These are phyloP conservation scores for Psittacus erithacus DNA, from an alignment of 2,113 vertebrate genomes.

Conservation along the genomic window DNA sequence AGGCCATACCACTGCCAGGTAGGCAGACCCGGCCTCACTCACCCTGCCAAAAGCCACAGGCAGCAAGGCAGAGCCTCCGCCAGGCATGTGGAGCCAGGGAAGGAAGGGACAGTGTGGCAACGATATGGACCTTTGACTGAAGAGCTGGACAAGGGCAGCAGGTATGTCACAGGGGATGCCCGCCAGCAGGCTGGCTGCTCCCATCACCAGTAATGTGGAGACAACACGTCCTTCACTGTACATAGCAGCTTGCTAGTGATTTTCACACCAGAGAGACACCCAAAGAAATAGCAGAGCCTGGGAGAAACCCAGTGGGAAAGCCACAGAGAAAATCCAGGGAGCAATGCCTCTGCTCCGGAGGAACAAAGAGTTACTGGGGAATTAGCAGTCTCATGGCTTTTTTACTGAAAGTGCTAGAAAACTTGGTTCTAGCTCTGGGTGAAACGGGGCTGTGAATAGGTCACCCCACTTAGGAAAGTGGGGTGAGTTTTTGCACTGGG, in stretches of 20 bases:
- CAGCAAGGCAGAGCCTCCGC: neutral
- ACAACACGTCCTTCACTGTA: fast-evolving
- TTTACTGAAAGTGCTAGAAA: neutral
- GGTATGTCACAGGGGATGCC: fast-evolving
- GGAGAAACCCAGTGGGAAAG: neutral
- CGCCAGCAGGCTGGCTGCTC: neutral
- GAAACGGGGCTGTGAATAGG: neutral
- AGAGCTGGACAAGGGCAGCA: neutral
- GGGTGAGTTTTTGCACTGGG: neutral
- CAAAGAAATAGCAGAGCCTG: neutral
- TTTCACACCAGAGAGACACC: neutral
- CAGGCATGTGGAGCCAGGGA: neutral
- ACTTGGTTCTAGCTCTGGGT: neutral
- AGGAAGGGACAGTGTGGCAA: neutral
- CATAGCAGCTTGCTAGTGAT: fast-evolving
- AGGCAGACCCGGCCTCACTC: fast-evolving
- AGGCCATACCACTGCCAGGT: neutral
- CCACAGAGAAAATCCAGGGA: neutral
- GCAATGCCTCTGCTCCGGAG: fast-evolving
- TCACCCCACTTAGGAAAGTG: neutral
- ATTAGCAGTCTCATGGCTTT: neutral
- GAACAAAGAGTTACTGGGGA: neutral
- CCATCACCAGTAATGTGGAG: fast-evolving
- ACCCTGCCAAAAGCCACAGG: neutral
- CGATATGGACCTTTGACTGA: fast-evolving